Percentiles rank a stretch among this genome's conserved stretches.
phyloP scores from a whole-genome alignment of 2,113 vertebrate genomes.

The human (Homo sapiens) region DNA sequence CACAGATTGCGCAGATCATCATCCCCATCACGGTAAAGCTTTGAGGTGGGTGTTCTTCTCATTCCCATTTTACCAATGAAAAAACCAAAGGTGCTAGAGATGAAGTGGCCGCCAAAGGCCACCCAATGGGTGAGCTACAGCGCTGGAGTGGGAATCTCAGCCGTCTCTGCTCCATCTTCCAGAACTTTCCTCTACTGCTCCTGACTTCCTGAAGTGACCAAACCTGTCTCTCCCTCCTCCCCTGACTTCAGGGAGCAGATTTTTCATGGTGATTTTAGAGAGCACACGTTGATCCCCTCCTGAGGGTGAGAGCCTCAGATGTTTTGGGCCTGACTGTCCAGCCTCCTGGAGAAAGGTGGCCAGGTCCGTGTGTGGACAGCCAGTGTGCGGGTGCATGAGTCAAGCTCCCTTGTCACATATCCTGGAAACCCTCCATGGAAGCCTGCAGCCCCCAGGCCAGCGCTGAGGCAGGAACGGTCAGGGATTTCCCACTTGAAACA shows the following conservation, averaged over 20 bases:
- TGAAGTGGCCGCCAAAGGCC: background rate
- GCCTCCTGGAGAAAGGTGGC: background rate
- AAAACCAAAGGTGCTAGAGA: background rate
- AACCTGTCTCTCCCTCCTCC: background rate
- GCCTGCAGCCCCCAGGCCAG: conserved; percentile 7
- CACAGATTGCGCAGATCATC: background rate
- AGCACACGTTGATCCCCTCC: fast-evolving
- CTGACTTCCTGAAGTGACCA: background rate
- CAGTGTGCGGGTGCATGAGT: background rate
- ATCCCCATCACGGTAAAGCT: fast-evolving
- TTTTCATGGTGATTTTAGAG: too few species aligned
- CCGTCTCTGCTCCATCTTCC: background rate
- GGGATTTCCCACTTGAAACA: background rate
- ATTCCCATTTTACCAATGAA: background rate
- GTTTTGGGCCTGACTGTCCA: background rate
- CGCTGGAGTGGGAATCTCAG: fast-evolving
- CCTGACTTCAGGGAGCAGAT: background rate
- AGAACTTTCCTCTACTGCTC: background rate
- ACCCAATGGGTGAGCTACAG: fast-evolving
- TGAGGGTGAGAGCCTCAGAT: background rate
- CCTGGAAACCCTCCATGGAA: background rate
- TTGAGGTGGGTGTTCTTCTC: too few species aligned
- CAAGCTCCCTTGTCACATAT: background rate
- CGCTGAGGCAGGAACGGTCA: background rate
- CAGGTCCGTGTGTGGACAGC: background rate